These are phyloP conservation scores for Linnaemya vulpina DNA, from an alignment of 2,888 invertebrate species.

Conservation along the genomic window DNA sequence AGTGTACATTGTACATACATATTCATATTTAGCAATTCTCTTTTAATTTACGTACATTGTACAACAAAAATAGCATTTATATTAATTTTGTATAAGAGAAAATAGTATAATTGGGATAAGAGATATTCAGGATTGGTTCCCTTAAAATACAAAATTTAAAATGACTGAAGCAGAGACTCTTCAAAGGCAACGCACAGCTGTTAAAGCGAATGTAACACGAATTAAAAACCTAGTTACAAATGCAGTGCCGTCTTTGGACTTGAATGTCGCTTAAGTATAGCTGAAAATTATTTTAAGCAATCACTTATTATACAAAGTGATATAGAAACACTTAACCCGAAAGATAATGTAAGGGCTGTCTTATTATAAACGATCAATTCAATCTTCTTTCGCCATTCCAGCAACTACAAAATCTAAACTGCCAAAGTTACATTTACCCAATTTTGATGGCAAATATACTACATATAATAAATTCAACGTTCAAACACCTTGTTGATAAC, in stretches of 20 bases:
- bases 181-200: neutral
- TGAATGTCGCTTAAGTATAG: constrained; percentile 27
- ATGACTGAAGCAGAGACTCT: neutral
- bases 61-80: no score
- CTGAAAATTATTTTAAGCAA: constrained; percentile 29
- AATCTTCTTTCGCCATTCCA: constrained; percentile 17
- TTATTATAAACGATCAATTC: neutral
- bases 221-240: constrained; percentile 15
- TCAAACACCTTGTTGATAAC: constrained; percentile 30
- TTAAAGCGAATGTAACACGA: neutral
- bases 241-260: neutral
- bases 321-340: constrained; percentile 4
- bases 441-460: constrained; percentile 40
- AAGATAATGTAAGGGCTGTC: neutral
- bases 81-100: no score
- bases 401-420: neutral
- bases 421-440: constrained; percentile 37
- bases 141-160: neutral
- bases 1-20: no score
- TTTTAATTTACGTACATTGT: no score
- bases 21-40: no score
- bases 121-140: no score
- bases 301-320: constrained; percentile 10
- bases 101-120: no score
- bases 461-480: constrained; percentile 41